These are phyloP conservation scores for Ctenomys sociabilis DNA, from an alignment of 2,113 vertebrate genomes.

Conservation along the genomic window DNA sequence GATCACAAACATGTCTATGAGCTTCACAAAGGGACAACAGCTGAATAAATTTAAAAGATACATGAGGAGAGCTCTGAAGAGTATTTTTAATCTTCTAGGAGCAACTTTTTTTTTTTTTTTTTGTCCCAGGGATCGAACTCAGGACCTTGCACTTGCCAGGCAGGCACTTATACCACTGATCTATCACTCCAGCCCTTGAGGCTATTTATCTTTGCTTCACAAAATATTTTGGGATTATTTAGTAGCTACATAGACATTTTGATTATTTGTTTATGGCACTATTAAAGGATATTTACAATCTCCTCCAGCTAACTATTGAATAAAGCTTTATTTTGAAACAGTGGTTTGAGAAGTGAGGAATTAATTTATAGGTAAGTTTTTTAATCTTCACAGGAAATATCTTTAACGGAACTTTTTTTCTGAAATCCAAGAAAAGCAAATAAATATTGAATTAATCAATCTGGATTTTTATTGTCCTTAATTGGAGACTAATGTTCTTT, in stretches of 20 bases:
- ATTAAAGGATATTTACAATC: conserved; percentile 15
- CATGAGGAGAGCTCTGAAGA: not conserved
- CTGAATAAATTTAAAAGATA: conserved; percentile 42
- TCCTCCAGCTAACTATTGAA: not conserved
- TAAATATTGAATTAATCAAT: not conserved
- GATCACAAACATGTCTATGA: conserved; percentile 24
- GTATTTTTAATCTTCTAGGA: not conserved
- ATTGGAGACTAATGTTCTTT: not conserved
- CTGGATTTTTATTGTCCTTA: conserved; percentile 55
- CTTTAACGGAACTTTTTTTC: not conserved
- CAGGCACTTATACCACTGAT: no score
- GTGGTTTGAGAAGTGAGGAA: not conserved
- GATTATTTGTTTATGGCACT: not conserved
- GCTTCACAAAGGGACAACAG: not conserved
- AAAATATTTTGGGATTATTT: conserved; percentile 50
- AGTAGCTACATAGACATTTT: conserved; percentile 34
- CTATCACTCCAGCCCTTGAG: no score
- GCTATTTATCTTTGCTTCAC: not conserved
- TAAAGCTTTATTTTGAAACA: conserved; percentile 33
- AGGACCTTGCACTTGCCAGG: no score
- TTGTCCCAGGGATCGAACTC: no score
- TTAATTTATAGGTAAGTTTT: conserved; percentile 54
- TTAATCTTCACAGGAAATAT: not conserved
- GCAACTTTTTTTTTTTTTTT: not conserved
- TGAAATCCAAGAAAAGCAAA: conserved; percentile 52